Evolutionary conservation across 2,888 invertebrate genomes (phyloP).

Genomic region (Phortica magna): DNA sequence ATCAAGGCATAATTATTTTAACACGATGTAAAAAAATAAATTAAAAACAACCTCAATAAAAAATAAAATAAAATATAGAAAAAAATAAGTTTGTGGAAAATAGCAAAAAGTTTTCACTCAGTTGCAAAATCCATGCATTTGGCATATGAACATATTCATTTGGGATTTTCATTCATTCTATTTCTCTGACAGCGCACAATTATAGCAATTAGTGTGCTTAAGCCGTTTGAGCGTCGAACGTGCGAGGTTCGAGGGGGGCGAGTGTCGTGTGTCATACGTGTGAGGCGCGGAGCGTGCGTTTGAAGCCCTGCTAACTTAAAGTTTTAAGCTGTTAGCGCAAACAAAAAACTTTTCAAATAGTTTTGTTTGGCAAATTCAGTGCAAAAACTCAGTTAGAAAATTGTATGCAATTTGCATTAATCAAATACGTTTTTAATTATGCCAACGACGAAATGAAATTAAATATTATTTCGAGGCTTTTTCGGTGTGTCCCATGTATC

Average conservation of each 20-base stretch:
- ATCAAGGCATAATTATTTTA: constrained; percentile 20
- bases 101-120: constrained; percentile 14
- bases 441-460: constrained; percentile 1
- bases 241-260: background rate
- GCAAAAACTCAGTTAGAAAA: constrained; percentile 5
- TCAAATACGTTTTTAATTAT: constrained; percentile 28
- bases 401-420: constrained; percentile 24
- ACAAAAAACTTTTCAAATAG: constrained; percentile 29
- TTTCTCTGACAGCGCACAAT: constrained; percentile 32
- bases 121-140: constrained; percentile 26
- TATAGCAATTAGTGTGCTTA: constrained; percentile 56
- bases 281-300: background rate
- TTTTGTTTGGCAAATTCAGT: constrained; percentile 2
- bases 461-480: background rate
- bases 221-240: constrained; percentile 2
- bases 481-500: too few relatives aligned
- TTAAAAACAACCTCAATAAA: background rate
- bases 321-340: constrained; percentile 13
- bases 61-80: background rate
- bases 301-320: background rate
- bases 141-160: constrained; percentile 7
- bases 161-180: background rate
- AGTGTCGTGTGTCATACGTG: background rate
- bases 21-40: constrained; percentile 2
- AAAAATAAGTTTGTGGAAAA: background rate